A percentile compares a stretch with the other conserved stretches of the same genome.
Conservation (phyloP, 2,797 vertebrate species). For the Clamator glandarius region DNA sequence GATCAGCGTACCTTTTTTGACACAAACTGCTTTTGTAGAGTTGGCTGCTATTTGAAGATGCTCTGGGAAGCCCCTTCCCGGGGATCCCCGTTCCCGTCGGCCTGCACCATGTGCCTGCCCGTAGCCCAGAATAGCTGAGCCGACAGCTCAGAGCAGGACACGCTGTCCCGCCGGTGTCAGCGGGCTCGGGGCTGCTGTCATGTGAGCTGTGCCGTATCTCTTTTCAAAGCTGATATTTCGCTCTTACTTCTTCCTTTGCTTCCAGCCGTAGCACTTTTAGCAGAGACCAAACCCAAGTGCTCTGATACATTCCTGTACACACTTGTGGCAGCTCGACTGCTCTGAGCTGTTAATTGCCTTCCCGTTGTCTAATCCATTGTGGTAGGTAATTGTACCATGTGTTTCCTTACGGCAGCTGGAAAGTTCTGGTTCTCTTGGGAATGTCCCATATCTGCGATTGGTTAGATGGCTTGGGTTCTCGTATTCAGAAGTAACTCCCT, state of each 20-base stretch:
- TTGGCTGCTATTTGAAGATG: neutral
- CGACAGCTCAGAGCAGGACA: slow-evolving; percentile 39
- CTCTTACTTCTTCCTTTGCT: neutral
- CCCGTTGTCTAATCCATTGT: fast-evolving
- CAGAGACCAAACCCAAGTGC: neutral
- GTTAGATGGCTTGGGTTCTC: neutral
- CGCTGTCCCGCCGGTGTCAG: slow-evolving; percentile 55
- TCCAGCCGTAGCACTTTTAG: neutral
- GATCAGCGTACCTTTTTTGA: neutral
- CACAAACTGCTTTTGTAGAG: neutral
- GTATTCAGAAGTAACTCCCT: neutral
- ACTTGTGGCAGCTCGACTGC: neutral
- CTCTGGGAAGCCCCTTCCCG: neutral
- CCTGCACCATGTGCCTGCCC: neutral
- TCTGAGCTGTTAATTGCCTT: neutral
- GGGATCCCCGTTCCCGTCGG: neutral
- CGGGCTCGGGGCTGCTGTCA: neutral
- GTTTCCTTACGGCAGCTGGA: neutral
- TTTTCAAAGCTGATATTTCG: slow-evolving; percentile 50
- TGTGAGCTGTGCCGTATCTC: slow-evolving; percentile 48
- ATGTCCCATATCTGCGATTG: fast-evolving
- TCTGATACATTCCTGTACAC: fast-evolving
- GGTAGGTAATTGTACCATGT: fast-evolving
- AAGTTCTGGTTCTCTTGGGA: fast-evolving
- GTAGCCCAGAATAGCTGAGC: slow-evolving; percentile 48